Percentiles rank a stretch among this genome's conserved stretches.
Evolutionary conservation across 2,113 vertebrate genomes (phyloP).

Genomic region (Colossoma macropomum): DNA sequence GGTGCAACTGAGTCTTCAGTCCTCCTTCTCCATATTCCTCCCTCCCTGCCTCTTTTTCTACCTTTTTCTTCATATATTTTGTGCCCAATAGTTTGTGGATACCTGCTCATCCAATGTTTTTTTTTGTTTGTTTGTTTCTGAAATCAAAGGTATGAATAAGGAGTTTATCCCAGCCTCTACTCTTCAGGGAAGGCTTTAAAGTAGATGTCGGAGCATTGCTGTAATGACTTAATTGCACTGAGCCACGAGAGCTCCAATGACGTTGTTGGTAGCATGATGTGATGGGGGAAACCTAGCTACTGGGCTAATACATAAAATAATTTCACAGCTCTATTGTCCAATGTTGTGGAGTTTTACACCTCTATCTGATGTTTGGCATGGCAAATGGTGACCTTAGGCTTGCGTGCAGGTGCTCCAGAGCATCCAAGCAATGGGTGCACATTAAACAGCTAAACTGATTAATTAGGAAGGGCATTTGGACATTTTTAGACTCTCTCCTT

Average conservation of each 20-base stretch:
- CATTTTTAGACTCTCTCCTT: conserved; percentile 11
- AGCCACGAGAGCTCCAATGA: too few species aligned
- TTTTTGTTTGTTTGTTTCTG: too few species aligned
- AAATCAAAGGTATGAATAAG: too few species aligned
- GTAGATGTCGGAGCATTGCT: too few species aligned
- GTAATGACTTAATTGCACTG: too few species aligned
- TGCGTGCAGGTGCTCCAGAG: not conserved
- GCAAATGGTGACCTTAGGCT: not conserved
- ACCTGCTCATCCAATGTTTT: not conserved
- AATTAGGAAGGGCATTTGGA: not conserved
- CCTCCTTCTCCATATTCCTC: conserved; percentile 65
- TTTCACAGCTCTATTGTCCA: not conserved
- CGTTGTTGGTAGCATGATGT: too few species aligned
- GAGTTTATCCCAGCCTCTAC: too few species aligned
- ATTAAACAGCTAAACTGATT: not conserved
- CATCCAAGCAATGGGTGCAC: not conserved
- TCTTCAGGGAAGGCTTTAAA: not conserved
- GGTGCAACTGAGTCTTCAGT: conserved; percentile 75
- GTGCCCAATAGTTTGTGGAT: not conserved
- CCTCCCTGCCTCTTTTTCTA: conserved; percentile 41
- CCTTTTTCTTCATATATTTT: conserved; percentile 29
- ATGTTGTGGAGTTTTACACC: not conserved
- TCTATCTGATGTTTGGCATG: not conserved
- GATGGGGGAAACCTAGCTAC: not conserved
- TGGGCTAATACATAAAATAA: not conserved